Percentiles rank a stretch among this genome's conserved stretches.
phyloP scores from a whole-genome alignment of 2,797 vertebrate genomes.

The Pseudochromis fuscus region DNA sequence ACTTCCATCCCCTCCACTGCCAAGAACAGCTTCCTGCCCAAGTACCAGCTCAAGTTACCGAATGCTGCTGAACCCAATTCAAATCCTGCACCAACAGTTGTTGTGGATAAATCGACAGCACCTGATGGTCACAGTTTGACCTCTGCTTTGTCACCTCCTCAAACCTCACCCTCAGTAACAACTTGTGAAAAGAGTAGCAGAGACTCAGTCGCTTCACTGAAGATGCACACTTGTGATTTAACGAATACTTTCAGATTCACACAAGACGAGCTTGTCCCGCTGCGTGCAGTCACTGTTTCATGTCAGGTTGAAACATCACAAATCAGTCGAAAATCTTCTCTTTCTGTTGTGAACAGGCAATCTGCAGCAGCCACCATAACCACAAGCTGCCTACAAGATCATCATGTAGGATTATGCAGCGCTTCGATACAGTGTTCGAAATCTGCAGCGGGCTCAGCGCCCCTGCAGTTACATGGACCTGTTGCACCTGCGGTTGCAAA shows the following conservation, averaged over 20 bases:
- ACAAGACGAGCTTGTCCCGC: conserved; percentile 25
- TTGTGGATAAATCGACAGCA: conserved; percentile 26
- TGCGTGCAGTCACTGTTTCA: conserved; percentile 12
- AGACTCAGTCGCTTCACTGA: neutral
- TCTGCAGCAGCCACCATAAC: conserved; percentile 61
- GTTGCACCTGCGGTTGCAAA: conserved; percentile 7
- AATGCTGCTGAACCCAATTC: conserved; percentile 66
- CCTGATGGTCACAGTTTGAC: neutral
- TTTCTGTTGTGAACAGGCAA: conserved; percentile 44
- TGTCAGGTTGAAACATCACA: conserved; percentile 31
- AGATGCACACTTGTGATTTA: conserved; percentile 16
- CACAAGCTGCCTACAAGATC: conserved; percentile 57
- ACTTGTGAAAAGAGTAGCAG: conserved; percentile 14
- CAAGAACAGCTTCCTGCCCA: conserved; percentile 88
- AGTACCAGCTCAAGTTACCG: conserved; percentile 93
- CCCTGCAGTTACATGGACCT: conserved; percentile 20
- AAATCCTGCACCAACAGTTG: conserved; percentile 14
- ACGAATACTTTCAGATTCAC: neutral
- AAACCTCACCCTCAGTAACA: conserved; percentile 18
- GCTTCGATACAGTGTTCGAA: conserved; percentile 49
- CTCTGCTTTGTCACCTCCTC: conserved; percentile 27
- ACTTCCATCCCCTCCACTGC: conserved; percentile 47
- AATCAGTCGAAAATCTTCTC: conserved; percentile 14
- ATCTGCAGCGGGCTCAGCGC: neutral
- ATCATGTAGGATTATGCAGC: conserved; percentile 54